phyloP scores from a whole-genome alignment of 2,797 vertebrate species.

The Pantherophis vulpinus region DNA sequence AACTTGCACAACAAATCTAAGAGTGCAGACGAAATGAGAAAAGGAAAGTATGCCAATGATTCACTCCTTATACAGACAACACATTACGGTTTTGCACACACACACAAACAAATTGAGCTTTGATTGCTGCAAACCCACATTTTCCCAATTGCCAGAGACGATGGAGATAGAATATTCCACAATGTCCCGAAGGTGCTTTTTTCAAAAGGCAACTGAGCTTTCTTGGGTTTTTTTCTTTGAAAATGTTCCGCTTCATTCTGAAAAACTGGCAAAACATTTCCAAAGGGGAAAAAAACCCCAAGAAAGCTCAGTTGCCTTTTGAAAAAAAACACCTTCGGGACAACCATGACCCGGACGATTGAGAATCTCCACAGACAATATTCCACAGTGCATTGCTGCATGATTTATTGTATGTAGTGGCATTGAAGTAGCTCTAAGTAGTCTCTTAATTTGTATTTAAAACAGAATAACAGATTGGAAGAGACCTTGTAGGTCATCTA shows the following conservation, averaged over 20 bases:
- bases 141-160: not conserved
- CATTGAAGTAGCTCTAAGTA: not conserved
- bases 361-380: not conserved
- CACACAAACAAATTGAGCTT: not conserved
- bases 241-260: not conserved
- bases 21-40: not conserved
- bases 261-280: not conserved
- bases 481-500: too few species aligned
- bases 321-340: not conserved
- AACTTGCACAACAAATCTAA: constrained; percentile 1
- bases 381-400: not conserved
- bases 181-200: not conserved
- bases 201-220: not conserved
- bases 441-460: not conserved
- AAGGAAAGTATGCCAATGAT: not conserved
- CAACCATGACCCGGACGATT: not conserved
- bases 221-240: too few species aligned
- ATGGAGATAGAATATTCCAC: not conserved
- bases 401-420: not conserved
- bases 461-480: too few species aligned
- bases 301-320: not conserved
- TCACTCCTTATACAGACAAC: not conserved
- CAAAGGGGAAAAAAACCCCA: not conserved
- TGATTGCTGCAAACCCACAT: not conserved
- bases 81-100: not conserved